Base-by-base conservation (phyloP, 1,140 invertebrate species). In the Solenopsis invicta region DNA sequence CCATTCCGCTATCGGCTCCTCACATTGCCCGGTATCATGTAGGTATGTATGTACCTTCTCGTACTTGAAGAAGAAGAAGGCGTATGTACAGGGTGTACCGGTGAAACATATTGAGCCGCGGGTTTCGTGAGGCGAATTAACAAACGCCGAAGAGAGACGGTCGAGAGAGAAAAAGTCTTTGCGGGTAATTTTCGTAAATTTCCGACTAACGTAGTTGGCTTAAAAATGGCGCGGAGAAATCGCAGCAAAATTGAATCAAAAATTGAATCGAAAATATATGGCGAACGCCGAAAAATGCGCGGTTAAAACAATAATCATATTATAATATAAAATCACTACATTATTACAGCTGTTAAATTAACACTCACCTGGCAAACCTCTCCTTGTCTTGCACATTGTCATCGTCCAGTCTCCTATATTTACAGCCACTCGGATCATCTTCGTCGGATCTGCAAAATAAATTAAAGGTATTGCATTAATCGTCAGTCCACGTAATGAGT, bases 361-460 rank as follows among this genome's bases (percentile, higher is more conserved):
- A 87, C 81, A 87, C 93, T 95, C 94, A 98, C 98, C 98, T 98
- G 88, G 98, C 98, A 96, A 98, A 99, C 92, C 98, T 97, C 95
- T 99, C 98, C 96, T 99, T 99, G 95, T 99, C 98, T 96, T 98
- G 98, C 95, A 98, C 97, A 95, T 97, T 98, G 92, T 99, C 98
- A 95, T 99, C 98, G 94, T 99, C 98, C 97, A 98, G 97, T 96
- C 97, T 97, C 92, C 97, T 96, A 94, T 97, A 98, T 96, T 98
- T 98, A 92, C 96, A 97, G 88, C 96, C 97, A 95, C 97, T 97
- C 93, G 97, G 97, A 96, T 98, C 97, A 96, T 98, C 97, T 96
- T 98, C 97, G 97, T 98, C 97, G 94, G 97, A 98, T 96, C 97
- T 98, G 94, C 37, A 87, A 90, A 78, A 24, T 48, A 74, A 74